Conservation (phyloP, 2,113 vertebrate genomes). For the Paralichthys olivaceus region DNA sequence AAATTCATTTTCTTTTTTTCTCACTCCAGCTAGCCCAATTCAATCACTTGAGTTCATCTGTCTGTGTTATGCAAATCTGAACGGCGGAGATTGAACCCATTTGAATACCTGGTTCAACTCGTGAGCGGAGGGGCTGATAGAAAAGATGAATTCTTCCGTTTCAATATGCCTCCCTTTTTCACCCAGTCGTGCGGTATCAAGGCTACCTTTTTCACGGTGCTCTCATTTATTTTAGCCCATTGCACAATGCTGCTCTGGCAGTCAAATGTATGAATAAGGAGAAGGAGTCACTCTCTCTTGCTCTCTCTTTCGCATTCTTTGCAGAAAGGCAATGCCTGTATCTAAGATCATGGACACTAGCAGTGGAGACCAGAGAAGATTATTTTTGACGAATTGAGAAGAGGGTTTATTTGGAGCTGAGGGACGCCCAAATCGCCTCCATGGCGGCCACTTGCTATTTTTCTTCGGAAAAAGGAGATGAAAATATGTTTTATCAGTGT, state of each 20-base stretch:
- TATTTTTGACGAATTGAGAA: constrained; percentile 52
- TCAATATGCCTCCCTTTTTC: constrained; percentile 76
- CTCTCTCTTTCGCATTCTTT: constrained; percentile 17
- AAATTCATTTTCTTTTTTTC: constrained; percentile 73
- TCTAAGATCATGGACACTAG: constrained; percentile 71
- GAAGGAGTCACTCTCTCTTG: constrained; percentile 40
- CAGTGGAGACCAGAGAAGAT: constrained; percentile 36
- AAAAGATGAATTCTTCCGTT: constrained; percentile 80
- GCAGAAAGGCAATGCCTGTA: constrained; percentile 49
- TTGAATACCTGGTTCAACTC: constrained; percentile 77
- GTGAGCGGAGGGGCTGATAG: constrained; percentile 69
- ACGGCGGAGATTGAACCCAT: constrained; percentile 79
- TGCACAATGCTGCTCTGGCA: constrained; percentile 68
- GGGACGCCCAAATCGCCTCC: constrained; percentile 41
- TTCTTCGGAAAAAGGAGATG: neutral
- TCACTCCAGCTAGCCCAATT: constrained; percentile 74
- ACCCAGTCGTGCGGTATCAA: constrained; percentile 77
- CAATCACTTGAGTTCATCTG: constrained; percentile 83
- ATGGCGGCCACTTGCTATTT: neutral
- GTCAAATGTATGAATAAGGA: constrained; percentile 69
- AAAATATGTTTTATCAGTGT: constrained; percentile 2
- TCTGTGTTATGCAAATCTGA: constrained; percentile 82
- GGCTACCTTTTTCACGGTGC: constrained; percentile 77
- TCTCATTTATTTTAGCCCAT: constrained; percentile 78
- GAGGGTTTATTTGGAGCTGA: constrained; percentile 45